phyloP scores from a whole-genome alignment of 1,140 invertebrate genomes.

The Anastrepha ludens region DNA sequence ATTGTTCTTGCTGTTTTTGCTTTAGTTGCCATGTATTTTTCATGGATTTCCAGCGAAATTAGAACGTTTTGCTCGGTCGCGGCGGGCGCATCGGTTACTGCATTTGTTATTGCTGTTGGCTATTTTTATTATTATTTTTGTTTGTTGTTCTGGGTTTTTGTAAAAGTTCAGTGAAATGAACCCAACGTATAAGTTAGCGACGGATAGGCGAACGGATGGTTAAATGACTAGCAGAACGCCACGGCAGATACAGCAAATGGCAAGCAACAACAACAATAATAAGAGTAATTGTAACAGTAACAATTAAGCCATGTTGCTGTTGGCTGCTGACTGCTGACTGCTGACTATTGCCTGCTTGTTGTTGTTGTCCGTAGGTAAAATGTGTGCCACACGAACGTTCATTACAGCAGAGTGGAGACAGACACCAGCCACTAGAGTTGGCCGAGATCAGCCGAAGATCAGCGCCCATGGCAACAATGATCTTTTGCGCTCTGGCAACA shows the following conservation, averaged over 20 bases:
- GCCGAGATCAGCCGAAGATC: constrained; percentile 51
- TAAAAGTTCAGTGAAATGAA: constrained; percentile 51
- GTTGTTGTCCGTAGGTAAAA: constrained; percentile 32
- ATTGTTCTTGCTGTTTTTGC: constrained; percentile 10
- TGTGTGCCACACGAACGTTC: constrained; percentile 48
- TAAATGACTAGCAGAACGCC: background rate
- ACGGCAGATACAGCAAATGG: constrained; percentile 2
- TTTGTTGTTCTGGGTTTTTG: constrained; percentile 25
- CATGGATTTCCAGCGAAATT: constrained; percentile 35
- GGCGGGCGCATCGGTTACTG: background rate
- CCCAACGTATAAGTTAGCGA: constrained; percentile 29
- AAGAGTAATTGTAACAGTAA: constrained; percentile 10
- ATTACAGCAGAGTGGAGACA: constrained; percentile 8
- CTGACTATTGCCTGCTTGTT: background rate
- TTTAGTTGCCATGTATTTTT: constrained; percentile 28
- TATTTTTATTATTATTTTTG: background rate
- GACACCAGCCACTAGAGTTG: background rate
- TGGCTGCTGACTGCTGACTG: background rate
- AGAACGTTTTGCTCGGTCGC: constrained; percentile 25
- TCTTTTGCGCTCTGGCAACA: background rate
- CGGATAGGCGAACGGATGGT: background rate
- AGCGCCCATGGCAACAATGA: constrained; percentile 45
- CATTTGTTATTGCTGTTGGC: constrained; percentile 13
- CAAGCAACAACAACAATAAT: constrained; percentile 1
- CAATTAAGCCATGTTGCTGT: constrained; percentile 33